Evolutionary conservation across 2,888 invertebrate species (phyloP).

Genomic region (Phanerotoma sp.): DNA sequence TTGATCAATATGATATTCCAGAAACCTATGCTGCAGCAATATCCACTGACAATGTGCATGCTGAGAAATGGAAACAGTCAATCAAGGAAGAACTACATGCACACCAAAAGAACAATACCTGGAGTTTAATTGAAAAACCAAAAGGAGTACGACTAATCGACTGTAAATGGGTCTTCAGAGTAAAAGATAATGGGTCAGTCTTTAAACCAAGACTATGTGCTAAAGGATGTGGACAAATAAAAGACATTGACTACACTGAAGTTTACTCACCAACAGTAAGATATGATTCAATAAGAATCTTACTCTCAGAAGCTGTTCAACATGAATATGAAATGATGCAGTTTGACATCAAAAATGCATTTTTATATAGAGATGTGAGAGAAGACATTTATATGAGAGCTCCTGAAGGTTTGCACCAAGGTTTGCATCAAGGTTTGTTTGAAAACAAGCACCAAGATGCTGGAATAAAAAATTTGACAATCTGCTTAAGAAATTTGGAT

Average conservation of each 20-base stretch:
- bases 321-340: slow-evolving; percentile 26
- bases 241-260: slow-evolving; percentile 36
- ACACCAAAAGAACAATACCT: too few relatives aligned
- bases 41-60: too few relatives aligned
- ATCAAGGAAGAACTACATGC: too few relatives aligned
- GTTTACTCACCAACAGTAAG: slow-evolving; percentile 39
- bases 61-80: too few relatives aligned
- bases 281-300: slow-evolving; percentile 34
- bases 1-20: too few relatives aligned
- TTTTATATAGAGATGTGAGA: slow-evolving; percentile 36
- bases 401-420: slow-evolving; percentile 27
- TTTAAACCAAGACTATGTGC: slow-evolving; percentile 38
- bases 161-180: too few relatives aligned
- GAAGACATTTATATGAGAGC: slow-evolving; percentile 32
- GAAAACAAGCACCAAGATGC: slow-evolving; percentile 30
- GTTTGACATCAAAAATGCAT: slow-evolving; percentile 40
- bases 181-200: too few relatives aligned
- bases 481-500: slow-evolving; percentile 19
- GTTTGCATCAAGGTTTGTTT: slow-evolving; percentile 28
- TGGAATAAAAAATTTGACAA: slow-evolving; percentile 24
- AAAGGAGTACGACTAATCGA: too few relatives aligned
- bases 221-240: slow-evolving; percentile 35
- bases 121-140: too few relatives aligned
- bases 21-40: too few relatives aligned
- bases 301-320: slow-evolving; percentile 33